These are phyloP conservation scores for Lanistes nyassanus DNA, from an alignment of 1,140 invertebrate genomes.

Conservation along the genomic window DNA sequence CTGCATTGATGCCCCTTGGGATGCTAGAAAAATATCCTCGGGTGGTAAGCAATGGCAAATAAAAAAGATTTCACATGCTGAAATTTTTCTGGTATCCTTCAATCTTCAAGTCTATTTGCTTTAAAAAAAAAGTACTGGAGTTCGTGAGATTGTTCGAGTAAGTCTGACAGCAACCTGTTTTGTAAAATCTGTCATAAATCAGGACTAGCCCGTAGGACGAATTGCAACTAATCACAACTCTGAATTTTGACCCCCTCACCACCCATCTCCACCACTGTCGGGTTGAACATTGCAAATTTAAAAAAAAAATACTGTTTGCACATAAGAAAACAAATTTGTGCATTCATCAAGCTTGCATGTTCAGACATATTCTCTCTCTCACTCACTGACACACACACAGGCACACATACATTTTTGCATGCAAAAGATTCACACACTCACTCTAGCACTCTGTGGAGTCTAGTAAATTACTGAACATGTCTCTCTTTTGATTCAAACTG, in stretches of 20 bases:
- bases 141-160: too few species aligned
- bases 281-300: background rate
- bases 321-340: too few species aligned
- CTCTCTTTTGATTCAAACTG: background rate
- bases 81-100: too few species aligned
- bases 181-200: background rate
- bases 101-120: too few species aligned
- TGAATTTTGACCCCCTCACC: background rate
- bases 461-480: background rate
- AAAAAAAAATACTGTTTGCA: background rate
- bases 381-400: slow-evolving; percentile 3
- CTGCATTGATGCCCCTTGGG: too few species aligned
- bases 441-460: background rate
- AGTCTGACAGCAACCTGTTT: too few species aligned
- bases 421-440: background rate
- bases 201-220: background rate
- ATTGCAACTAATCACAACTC: background rate
- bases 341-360: background rate
- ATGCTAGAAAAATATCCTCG: too few species aligned
- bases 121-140: too few species aligned
- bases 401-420: background rate
- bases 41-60: too few species aligned
- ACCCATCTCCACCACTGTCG: background rate
- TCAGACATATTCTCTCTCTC: background rate
- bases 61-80: too few species aligned